phyloP scores from a whole-genome alignment of 1,140 invertebrate species.

The Oedothorax gibbosus region DNA sequence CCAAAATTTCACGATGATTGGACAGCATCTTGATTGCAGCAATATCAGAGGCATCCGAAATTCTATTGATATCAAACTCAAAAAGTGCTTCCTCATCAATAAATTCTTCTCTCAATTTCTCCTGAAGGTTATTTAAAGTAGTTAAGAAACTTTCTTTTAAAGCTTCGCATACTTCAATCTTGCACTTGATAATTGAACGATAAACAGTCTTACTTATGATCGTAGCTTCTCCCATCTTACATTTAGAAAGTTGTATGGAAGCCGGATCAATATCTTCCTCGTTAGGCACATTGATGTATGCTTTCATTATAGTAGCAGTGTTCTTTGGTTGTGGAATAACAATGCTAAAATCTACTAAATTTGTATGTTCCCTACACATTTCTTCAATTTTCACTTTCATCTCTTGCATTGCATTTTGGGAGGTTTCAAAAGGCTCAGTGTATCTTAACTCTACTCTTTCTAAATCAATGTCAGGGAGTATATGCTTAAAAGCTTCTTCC shows the following conservation, averaged over 20 bases:
- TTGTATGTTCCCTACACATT: constrained; percentile 4
- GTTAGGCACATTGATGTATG: constrained; percentile 29
- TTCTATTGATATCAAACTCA: constrained; percentile 13
- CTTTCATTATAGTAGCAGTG: constrained; percentile 47
- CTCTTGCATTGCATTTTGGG: constrained; percentile 9
- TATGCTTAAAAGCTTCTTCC: background rate
- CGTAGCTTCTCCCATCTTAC: background rate
- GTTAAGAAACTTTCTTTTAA: constrained; percentile 10
- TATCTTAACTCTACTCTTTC: constrained; percentile 18
- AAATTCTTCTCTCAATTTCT: constrained; percentile 5
- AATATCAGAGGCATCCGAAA: background rate
- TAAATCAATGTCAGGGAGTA: constrained; percentile 2
- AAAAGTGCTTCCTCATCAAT: constrained; percentile 4
- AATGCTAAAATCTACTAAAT: constrained; percentile 18
- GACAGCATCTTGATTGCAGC: constrained; percentile 30
- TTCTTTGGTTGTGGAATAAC: constrained; percentile 27
- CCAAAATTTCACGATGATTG: constrained; percentile 29
- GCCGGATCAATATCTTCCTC: constrained; percentile 4
- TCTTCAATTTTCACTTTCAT: constrained; percentile 9
- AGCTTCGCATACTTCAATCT: constrained; percentile 14
- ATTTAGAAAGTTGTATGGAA: constrained; percentile 2
- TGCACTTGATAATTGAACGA: constrained; percentile 38
- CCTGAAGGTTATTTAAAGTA: constrained; percentile 11
- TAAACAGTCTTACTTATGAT: constrained; percentile 14
- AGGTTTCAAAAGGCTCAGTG: constrained; percentile 37